Evolutionary conservation across 2,888 invertebrate species (phyloP), one percentile per base, ranked within the genome.

Genomic region (Sympetrum striolatum): DNA sequence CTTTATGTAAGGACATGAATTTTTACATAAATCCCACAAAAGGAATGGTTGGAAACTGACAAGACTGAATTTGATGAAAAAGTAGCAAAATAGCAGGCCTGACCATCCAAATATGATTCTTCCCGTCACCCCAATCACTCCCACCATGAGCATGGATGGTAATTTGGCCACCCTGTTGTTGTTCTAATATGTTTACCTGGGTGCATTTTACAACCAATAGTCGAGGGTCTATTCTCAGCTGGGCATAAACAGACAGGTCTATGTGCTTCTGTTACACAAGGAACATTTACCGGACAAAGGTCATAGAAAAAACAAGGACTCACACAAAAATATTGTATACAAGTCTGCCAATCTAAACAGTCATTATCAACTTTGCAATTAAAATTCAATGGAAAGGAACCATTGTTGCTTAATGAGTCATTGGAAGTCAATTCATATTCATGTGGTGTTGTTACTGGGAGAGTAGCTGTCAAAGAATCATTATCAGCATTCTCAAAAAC

Each of bases 181-280:
- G 37, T n/a, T 60, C 58, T 37, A 90, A 91, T 92, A 91, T 92
- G 92, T 94, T 96, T 96, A 96, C 96, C 96, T 96, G 96, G 95
- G 94, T 94, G 94, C 93, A 94, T 93, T 94, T 94, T 95, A 95
- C 96, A 96, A 94, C 94, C 95, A 93, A 93, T 92, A 92, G 93
- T 93, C 90, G 91, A 91, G 82, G 91, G 92, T 81, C 93, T 91
- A 90, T 92, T 92, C 94, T 94, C 94, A 93, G 92, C 94, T 93
- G 94, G 94, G 93, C 96, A 96, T 94, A 94, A 94, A 94, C 96
- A 96, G 94, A 94, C 94, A 92, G 95, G 94, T 92, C 94, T 94
- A 93, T 95, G 95, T 92, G 94, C 94, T 91, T 94, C 93, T 91
- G 95, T 95, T 92, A 94, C 93, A 93, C 96, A 96, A 91, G 93